Conservation (phyloP, 2,888 invertebrate genomes). For the Adineta ricciae region DNA sequence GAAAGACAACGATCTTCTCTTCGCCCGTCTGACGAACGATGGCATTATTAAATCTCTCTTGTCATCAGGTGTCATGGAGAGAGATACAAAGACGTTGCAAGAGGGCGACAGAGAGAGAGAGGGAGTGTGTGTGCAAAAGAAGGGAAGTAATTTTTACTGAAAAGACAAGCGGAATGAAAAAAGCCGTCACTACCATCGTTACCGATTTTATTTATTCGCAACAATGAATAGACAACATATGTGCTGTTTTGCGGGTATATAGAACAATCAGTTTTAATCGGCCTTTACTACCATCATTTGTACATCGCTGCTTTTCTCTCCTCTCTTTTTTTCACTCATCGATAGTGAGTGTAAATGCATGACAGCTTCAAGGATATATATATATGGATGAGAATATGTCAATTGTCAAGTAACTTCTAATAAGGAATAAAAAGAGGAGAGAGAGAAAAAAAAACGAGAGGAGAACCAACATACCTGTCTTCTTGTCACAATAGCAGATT, state of each 20-base stretch:
- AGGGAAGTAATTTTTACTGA: not conserved
- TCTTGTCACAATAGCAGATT: not conserved
- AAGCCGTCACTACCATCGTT: not conserved
- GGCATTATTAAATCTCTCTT: slow-evolving; percentile 9
- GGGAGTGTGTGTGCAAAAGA: not conserved
- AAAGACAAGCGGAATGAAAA: not conserved
- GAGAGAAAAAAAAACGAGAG: not conserved
- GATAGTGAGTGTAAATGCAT: not conserved
- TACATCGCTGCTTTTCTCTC: not conserved
- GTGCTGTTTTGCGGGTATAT: not conserved
- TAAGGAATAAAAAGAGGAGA: not conserved
- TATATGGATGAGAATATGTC: not conserved
- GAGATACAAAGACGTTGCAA: not conserved
- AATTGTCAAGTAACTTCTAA: not conserved
- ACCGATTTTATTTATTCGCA: not conserved
- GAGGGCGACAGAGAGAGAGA: not conserved
- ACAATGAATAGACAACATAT: slow-evolving; percentile 9
- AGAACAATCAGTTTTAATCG: not conserved
- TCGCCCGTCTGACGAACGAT: not conserved
- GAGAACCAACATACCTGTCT: not conserved
- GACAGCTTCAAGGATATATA: not conserved
- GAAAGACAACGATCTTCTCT: slow-evolving; percentile 5
- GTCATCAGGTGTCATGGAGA: slow-evolving; percentile 15
- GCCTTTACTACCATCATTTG: not conserved
- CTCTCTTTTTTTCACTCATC: not conserved